Evolutionary conservation across 2,797 vertebrate species (phyloP), one percentile per base, ranked within the genome.

Genomic region (Accipiter minullus): DNA sequence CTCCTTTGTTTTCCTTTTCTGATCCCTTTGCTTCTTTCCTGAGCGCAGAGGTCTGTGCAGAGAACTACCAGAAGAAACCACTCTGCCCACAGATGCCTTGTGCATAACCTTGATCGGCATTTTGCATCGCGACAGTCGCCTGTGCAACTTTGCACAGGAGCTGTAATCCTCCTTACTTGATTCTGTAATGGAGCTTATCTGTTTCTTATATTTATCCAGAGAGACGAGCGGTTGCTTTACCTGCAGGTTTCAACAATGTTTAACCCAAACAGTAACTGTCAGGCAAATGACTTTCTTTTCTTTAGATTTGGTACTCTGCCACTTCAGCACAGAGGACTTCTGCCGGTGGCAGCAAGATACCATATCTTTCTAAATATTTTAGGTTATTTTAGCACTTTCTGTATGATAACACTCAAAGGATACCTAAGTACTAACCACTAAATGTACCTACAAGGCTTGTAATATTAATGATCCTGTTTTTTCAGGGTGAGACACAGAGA

Each of bases 111-210:
- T 68, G 48, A 55, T 12, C 31, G 10, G 63, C 34, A 4, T 87
- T 89, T 89, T 68, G 69, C 8, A 2, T 10, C 6, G 23, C 1
- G 3, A 3, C 44, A 6, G 52, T 77, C 0, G 0, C 48, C 60
- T 38, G 31, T 11, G 63, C 0, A 0, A 32, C 64, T 93, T 91
- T 73, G 31, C 68, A 42, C 23, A 12, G 48, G 29, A 36, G 13
- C 68, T 56, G 29, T 92, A 38, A 75, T 68, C 53, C 22, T 86
- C 29, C 64, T 79, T 52, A 15, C 66, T 34, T 55, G 12, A 17
- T 80, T 86, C 59, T 42, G 12, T 64, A 34, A 26, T 22, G 42
- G 42, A 64, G 55, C 40, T 80, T 76, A 64, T 76, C 85, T 76
- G 29, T 52, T 83, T 56, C 73, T 83, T 53, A 2, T 42, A 18